Evolutionary conservation across 2,113 vertebrate species (phyloP).

Genomic region (Carassius auratus): DNA sequence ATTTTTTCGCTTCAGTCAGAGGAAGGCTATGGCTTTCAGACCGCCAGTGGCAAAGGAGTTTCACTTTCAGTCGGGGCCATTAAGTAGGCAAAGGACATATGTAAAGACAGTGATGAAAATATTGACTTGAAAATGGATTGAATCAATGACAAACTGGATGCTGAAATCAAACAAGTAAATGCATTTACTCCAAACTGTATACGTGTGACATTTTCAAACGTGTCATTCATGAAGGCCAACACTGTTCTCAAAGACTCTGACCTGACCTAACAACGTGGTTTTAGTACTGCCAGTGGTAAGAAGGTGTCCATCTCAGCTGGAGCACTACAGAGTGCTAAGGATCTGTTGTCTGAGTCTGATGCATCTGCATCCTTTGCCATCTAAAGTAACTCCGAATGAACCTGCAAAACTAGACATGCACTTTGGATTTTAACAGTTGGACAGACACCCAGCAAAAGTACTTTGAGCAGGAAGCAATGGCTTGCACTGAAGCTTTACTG

Average conservation of each 20-base stretch:
- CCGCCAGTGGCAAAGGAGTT: conserved; percentile 52
- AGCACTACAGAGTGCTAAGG: conserved; percentile 74
- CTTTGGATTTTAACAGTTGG: conserved; percentile 59
- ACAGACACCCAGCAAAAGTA: conserved; percentile 75
- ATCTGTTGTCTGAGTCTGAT: conserved; percentile 70
- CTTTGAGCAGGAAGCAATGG: conserved; percentile 82
- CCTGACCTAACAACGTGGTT: conserved; percentile 66
- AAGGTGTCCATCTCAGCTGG: conserved; percentile 72
- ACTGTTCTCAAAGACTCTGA: conserved; percentile 57
- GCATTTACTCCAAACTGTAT: conserved; percentile 50
- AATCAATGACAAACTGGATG: not conserved
- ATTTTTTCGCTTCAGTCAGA: not conserved
- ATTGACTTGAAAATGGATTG: conserved; percentile 57
- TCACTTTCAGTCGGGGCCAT: conserved; percentile 26
- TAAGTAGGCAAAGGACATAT: conserved; percentile 36
- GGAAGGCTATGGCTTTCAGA: conserved; percentile 57
- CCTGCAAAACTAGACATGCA: conserved; percentile 58
- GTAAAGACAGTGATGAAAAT: conserved; percentile 20
- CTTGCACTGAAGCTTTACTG: conserved; percentile 86
- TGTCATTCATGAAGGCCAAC: conserved; percentile 44
- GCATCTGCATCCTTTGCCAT: not conserved
- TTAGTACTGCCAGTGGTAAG: conserved; percentile 81
- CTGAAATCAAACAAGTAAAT: not conserved
- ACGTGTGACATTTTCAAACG: conserved; percentile 56
- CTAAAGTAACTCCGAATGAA: conserved; percentile 3